Percentiles rank a stretch among this genome's conserved stretches.
phyloP scores from a whole-genome alignment of 2,113 vertebrate genomes.

The Pandion haliaetus region DNA sequence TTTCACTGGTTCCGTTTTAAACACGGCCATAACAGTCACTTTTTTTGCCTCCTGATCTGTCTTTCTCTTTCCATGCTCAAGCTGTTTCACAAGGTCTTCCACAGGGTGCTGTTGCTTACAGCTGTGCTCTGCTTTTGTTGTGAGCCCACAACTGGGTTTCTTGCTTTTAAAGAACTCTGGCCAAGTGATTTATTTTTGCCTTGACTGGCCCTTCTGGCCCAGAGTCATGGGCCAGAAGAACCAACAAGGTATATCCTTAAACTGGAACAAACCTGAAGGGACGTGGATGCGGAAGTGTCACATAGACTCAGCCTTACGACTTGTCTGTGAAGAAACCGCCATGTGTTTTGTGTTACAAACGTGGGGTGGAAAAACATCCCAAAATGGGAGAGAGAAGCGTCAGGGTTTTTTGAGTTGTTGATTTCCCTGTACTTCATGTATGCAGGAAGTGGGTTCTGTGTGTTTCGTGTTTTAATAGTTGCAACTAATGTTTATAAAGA shows the following conservation, averaged over 20 bases:
- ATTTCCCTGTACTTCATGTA: not conserved
- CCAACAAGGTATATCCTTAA: not conserved
- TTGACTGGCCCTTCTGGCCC: not conserved
- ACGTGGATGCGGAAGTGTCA: not conserved
- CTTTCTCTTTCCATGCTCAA: not conserved
- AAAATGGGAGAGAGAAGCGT: not conserved
- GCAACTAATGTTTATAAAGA: slow-evolving; percentile 75
- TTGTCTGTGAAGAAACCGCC: not conserved
- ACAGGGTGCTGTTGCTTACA: not conserved
- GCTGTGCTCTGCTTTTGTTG: not conserved
- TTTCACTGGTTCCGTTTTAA: not conserved
- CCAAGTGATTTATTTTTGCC: not conserved
- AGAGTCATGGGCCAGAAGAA: not conserved
- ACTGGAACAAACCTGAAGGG: slow-evolving; percentile 14
- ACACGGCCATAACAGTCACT: not conserved
- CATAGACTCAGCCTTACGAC: not conserved
- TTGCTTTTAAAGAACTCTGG: not conserved
- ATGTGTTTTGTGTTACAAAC: not conserved
- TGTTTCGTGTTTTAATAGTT: slow-evolving; percentile 69
- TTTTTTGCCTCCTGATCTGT: not conserved
- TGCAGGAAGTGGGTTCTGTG: slow-evolving; percentile 30
- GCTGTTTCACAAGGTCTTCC: not conserved
- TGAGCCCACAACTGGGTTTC: not conserved
- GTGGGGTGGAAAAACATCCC: not conserved
- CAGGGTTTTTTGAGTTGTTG: not conserved